These are phyloP conservation scores for Drosophila fulvimacula DNA, from an alignment of 2,888 invertebrate species.

Conservation along the genomic window DNA sequence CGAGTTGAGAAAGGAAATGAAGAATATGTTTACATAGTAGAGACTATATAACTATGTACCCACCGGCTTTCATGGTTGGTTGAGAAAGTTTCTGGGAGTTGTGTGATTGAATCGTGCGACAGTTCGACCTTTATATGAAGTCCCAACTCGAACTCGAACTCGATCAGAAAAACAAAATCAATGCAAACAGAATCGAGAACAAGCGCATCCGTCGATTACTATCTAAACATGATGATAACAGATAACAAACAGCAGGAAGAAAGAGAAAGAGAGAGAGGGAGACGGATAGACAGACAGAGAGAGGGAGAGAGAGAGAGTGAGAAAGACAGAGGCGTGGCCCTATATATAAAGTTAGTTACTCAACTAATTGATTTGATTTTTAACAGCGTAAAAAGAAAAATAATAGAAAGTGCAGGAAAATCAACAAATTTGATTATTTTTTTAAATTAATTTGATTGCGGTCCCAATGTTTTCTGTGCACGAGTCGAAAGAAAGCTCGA, in stretches of 20 bases:
- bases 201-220: slow-evolving; percentile 56
- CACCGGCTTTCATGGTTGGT: slow-evolving; percentile 65
- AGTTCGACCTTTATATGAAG: slow-evolving; percentile 44
- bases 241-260: slow-evolving; percentile 7
- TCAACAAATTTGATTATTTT: not conserved
- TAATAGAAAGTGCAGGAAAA: slow-evolving; percentile 8
- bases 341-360: slow-evolving; percentile 32
- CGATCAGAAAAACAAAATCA: slow-evolving; percentile 24
- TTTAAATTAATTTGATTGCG: not conserved
- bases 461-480: not conserved
- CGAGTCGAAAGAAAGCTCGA: slow-evolving; percentile 1
- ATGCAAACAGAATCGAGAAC: slow-evolving; percentile 35
- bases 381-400: not conserved
- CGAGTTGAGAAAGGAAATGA: not conserved
- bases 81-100: slow-evolving; percentile 47
- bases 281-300: not conserved
- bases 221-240: slow-evolving; percentile 49
- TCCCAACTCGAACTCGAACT: not conserved
- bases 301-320: not conserved
- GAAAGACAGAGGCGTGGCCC: not conserved
- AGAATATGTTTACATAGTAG: not conserved
- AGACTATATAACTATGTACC: slow-evolving; percentile 37
- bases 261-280: not conserved
- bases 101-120: slow-evolving; percentile 23
- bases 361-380: slow-evolving; percentile 31